A percentile compares a stretch with the other conserved stretches of the same genome.
phyloP scores from a whole-genome alignment of 35 echinoderm and acorn worm species.

The Diadema setosum region DNA sequence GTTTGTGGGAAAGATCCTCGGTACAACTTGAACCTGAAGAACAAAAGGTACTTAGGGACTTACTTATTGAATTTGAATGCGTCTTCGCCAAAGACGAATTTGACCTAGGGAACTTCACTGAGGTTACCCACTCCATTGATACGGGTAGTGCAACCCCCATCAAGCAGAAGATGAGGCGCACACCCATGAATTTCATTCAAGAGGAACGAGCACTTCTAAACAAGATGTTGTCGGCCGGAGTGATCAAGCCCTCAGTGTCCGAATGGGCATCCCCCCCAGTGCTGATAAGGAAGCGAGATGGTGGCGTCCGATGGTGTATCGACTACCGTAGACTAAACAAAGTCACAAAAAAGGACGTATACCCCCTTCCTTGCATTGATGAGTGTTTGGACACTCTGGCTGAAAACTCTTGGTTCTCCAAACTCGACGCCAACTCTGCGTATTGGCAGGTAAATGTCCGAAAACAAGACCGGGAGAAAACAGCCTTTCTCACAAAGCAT shows the following conservation, averaged over 20 bases:
- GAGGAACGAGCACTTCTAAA: slow-evolving; percentile 34
- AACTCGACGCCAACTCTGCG: slow-evolving; percentile 29
- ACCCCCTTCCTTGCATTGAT: slow-evolving; percentile 21
- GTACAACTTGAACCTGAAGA: not conserved
- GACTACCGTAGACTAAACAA: slow-evolving; percentile 43
- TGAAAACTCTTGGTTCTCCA: slow-evolving; percentile 52
- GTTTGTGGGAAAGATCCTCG: not conserved
- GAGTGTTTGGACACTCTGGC: slow-evolving; percentile 46
- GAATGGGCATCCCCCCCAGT: slow-evolving; percentile 51
- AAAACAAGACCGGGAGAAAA: slow-evolving; percentile 13
- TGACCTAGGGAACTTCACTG: slow-evolving; percentile 26
- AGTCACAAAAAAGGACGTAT: slow-evolving; percentile 31
- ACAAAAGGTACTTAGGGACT: not conserved
- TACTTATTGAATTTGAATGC: slow-evolving; percentile 19
- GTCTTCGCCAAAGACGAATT: slow-evolving; percentile 44
- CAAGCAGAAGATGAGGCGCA: slow-evolving; percentile 39
- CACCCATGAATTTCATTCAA: slow-evolving; percentile 18
- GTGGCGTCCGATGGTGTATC: slow-evolving; percentile 39
- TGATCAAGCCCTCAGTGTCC: slow-evolving; percentile 48
- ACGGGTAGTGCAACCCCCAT: slow-evolving; percentile 27
- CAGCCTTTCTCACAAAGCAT: slow-evolving; percentile 48
- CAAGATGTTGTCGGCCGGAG: slow-evolving; percentile 42
- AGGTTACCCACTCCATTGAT: slow-evolving; percentile 13
- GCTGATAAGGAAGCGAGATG: slow-evolving; percentile 51
- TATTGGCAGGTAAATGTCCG: slow-evolving; percentile 39